A percentile compares a stretch with the other conserved stretches of the same genome.
These are phyloP conservation scores for Adelosebastes latens DNA, from an alignment of 2,797 vertebrate species.

Conservation along the genomic window DNA sequence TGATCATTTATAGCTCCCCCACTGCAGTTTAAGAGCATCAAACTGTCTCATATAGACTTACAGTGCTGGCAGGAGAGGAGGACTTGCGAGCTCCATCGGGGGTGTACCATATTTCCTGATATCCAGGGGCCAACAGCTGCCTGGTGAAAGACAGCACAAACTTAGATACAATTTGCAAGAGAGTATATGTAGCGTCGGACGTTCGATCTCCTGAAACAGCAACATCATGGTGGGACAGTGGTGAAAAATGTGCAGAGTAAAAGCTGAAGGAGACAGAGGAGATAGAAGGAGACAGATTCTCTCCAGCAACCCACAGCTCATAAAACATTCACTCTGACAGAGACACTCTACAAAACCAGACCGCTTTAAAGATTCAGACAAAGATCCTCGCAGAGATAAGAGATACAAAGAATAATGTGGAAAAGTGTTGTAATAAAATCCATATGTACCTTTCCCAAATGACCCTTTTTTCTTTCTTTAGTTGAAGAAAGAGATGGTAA, in stretches of 20 bases:
- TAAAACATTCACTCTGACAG: conserved; percentile 68
- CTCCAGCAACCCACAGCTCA: conserved; percentile 47
- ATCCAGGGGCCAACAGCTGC: conserved; percentile 89
- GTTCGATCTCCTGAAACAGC: conserved; percentile 3
- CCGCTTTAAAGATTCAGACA: conserved; percentile 56
- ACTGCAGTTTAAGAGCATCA: conserved; percentile 19
- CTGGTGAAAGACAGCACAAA: conserved; percentile 71
- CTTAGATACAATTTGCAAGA: conserved; percentile 10
- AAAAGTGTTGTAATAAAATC: conserved; percentile 23
- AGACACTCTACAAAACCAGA: conserved; percentile 42
- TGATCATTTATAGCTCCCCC: neutral
- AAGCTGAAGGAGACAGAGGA: conserved; percentile 25
- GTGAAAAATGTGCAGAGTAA: conserved; percentile 5
- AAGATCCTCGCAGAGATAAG: conserved; percentile 31
- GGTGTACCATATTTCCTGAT: conserved; percentile 91
- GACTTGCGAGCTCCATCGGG: conserved; percentile 81
- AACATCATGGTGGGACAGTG: neutral
- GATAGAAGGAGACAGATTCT: conserved; percentile 15
- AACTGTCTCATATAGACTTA: conserved; percentile 75
- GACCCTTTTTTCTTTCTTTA: neutral
- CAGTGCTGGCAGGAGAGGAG: conserved; percentile 78
- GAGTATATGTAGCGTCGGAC: conserved; percentile 5
- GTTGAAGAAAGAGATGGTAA: neutral
- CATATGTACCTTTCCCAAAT: conserved; percentile 14
- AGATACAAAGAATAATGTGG: conserved; percentile 14